Base-by-base conservation (phyloP, 2,888 invertebrate species). In the Cheilosia variabilis region DNA sequence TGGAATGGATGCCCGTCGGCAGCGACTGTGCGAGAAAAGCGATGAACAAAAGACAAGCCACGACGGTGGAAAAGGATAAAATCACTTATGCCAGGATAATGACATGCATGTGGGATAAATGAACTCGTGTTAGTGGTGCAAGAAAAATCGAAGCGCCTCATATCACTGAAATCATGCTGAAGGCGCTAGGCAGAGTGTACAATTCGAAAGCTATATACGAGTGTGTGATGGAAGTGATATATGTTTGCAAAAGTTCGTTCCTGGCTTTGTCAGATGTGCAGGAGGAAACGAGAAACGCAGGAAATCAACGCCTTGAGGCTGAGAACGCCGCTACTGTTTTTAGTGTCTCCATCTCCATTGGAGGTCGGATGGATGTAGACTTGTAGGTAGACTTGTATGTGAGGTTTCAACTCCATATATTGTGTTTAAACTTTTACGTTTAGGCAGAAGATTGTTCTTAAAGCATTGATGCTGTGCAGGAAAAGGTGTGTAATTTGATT, bases 71-170 rank as follows among this genome's bases (percentile, higher is more conserved):
- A 60, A 60, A 10, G 69, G 69, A 81, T 81, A 65, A 65, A 65
- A 82, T 77, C 65, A 82, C 77, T 77, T 82, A 66, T 71, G 71
- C 77, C 22, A 68, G 77, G 72, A 83, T 78, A 83, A 78, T 83
- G 72, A 66, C 72, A 55, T 78, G 77, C 82, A 81, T 76, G 71
- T 50, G 77, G 53, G 77, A 82, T 82, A 82, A 82, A 82, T 82
- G 82, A 82, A 82, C 82, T 77, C 62, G 24, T 43, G 7, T 41
- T 15, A 9, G 37, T 45, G 72, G 27, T 13, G n/a, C 41, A 55
- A 22, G 60, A 50, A 66, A 83, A 78, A 83, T 83, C 82, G 78
- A 83, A 83, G 52, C 15, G 66, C 71, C 22, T 66, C 45, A 72
- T 66, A 55, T 66, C 66, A 71, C 71, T 58, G 47, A 62, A 72